These are phyloP conservation scores for Pollicipes pollicipes DNA, from an alignment of 1,140 invertebrate genomes.

Conservation along the genomic window DNA sequence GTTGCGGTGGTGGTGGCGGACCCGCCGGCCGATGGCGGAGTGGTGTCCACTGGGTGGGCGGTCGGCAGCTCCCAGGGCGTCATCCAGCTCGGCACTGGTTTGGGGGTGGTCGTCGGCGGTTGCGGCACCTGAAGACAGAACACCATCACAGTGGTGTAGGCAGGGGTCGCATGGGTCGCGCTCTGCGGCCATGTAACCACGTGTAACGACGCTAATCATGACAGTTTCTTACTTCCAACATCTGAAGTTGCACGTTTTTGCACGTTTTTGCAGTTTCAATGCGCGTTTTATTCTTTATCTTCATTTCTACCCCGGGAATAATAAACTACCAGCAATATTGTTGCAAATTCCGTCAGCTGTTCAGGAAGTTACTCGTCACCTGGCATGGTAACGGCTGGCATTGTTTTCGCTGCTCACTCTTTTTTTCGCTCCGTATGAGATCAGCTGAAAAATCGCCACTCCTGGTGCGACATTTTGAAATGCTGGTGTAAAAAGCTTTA, in stretches of 20 bases:
- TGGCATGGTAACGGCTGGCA: too few relatives aligned
- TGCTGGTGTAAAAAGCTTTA: too few relatives aligned
- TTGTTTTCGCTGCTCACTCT: too few relatives aligned
- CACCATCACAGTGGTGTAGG: background rate
- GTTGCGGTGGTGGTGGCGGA: background rate
- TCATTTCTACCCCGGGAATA: too few relatives aligned
- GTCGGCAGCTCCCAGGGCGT: background rate
- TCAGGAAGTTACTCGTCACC: too few relatives aligned
- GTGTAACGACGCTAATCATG: too few relatives aligned
- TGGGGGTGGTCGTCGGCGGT: background rate
- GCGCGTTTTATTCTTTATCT: background rate
- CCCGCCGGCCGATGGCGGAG: background rate
- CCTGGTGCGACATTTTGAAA: too few relatives aligned
- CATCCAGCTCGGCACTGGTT: background rate
- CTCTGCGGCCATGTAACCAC: too few relatives aligned
- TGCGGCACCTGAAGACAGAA: background rate
- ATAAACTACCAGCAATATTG: too few relatives aligned
- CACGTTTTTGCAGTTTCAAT: background rate
- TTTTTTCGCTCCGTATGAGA: too few relatives aligned
- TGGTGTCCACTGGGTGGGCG: background rate
- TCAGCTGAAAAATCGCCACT: too few relatives aligned
- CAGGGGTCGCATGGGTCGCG: background rate
- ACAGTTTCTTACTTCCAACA: background rate
- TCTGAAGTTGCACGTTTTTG: background rate
- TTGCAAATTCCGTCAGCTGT: too few relatives aligned